Percentiles rank a stretch among this genome's conserved stretches.
These are phyloP conservation scores for Campodea augens DNA, from an alignment of 1,140 invertebrate species.

Conservation along the genomic window DNA sequence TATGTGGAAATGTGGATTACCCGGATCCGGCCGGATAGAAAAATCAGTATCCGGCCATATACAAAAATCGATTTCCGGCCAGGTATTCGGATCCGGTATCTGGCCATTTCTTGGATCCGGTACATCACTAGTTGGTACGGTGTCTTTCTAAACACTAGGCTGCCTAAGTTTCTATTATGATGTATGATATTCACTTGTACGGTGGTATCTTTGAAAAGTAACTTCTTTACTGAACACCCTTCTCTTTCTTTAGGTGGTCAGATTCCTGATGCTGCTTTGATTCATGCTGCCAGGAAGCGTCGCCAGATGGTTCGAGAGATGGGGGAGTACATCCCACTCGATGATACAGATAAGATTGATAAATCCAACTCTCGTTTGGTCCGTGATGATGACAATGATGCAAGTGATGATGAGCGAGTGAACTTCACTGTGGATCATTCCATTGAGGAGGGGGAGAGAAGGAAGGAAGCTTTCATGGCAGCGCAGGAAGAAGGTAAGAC, in stretches of 20 bases:
- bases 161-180: too few species aligned
- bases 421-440: constrained; percentile 52
- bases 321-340: constrained; percentile 27
- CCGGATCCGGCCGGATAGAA: too few species aligned
- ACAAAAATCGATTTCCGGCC: too few species aligned
- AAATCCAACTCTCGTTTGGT: constrained; percentile 36
- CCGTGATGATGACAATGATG: constrained; percentile 74
- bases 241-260: constrained; percentile 55
- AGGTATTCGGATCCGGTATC: too few species aligned
- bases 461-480: constrained; percentile 60
- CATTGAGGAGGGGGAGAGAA: constrained; percentile 49
- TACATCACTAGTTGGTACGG: too few species aligned
- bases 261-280: constrained; percentile 90
- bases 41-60: too few species aligned
- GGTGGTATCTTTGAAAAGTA: too few species aligned
- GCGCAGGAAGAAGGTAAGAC: constrained; percentile 46
- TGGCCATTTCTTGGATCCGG: too few species aligned
- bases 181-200: too few species aligned
- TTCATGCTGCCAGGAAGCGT: constrained; percentile 82
- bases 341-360: background rate
- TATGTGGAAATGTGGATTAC: too few species aligned
- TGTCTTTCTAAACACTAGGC: too few species aligned
- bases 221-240: too few species aligned
- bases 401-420: constrained; percentile 54
- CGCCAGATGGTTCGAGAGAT: constrained; percentile 67